Evolutionary conservation across 53 echinoderm and acorn worm species (phyloP).

Genomic region (Apostichopus leukothele): DNA sequence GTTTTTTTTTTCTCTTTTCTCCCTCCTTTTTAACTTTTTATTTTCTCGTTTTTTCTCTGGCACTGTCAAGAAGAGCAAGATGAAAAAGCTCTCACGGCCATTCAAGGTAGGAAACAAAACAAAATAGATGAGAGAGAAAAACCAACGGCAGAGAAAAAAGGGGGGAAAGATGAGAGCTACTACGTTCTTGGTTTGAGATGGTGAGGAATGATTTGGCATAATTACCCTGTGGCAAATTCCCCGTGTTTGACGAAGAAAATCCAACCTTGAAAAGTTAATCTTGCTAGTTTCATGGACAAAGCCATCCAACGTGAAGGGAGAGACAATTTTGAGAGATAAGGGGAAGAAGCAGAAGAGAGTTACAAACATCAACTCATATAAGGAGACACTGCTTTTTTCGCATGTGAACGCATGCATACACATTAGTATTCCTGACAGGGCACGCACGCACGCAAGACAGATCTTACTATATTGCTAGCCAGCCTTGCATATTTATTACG

Average conservation of each 20-base stretch:
- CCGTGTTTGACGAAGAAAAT: conserved; percentile 6
- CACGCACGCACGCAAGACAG: not conserved
- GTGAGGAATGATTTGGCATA: not conserved
- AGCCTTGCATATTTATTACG: not conserved
- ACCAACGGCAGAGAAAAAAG: not conserved
- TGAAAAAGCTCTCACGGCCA: conserved; percentile 8
- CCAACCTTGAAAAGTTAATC: conserved; percentile 25
- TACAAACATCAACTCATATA: not conserved
- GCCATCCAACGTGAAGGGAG: not conserved
- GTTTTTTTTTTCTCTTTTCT: not conserved
- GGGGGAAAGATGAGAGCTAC: conserved; percentile 6
- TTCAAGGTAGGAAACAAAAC: conserved; percentile 11
- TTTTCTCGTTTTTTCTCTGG: not conserved
- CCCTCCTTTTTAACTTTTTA: not conserved
- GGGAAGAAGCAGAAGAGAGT: not conserved
- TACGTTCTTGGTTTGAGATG: not conserved
- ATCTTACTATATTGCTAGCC: not conserved
- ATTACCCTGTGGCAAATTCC: conserved; percentile 18
- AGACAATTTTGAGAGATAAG: not conserved
- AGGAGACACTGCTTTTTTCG: not conserved
- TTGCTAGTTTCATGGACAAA: conserved; percentile 16
- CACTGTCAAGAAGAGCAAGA: conserved; percentile 25
- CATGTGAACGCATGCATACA: conserved; percentile 4
- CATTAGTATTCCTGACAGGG: not conserved
- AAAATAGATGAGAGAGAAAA: not conserved